phyloP scores from a whole-genome alignment of 2,888 invertebrate genomes.

The Acrobasis suavella region DNA sequence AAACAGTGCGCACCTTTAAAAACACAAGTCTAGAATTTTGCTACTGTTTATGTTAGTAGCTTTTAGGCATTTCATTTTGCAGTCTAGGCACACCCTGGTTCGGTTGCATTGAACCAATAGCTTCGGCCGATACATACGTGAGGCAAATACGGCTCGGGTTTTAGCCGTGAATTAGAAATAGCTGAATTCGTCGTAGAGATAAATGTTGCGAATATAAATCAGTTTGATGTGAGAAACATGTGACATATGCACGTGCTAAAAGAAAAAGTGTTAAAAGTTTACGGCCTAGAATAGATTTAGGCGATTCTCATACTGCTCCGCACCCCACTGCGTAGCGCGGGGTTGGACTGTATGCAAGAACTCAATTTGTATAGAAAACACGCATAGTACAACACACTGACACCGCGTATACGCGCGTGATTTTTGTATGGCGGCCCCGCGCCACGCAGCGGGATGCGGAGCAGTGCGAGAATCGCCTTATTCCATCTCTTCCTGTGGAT shows the following conservation, averaged over 20 bases:
- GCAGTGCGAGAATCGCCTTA: no score
- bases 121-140: conserved; percentile 21
- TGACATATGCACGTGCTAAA: neutral
- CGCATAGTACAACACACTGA: no score
- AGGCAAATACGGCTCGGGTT: conserved; percentile 10
- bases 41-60: conserved; percentile 19
- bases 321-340: no score
- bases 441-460: no score
- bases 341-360: no score
- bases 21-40: conserved; percentile 16
- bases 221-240: neutral
- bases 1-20: conserved; percentile 2
- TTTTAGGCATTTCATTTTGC: conserved; percentile 22
- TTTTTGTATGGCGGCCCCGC: no score
- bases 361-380: no score
- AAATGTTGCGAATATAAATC: neutral
- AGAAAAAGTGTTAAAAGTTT: no score
- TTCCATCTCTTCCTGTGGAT: no score
- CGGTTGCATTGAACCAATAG: conserved; percentile 23
- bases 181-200: conserved; percentile 1
- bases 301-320: no score
- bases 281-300: no score
- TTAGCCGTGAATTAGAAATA: conserved; percentile 16
- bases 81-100: conserved; percentile 21
- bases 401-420: no score